Conservation (phyloP, 2,888 invertebrate genomes). For the Osmoderma eremita region DNA sequence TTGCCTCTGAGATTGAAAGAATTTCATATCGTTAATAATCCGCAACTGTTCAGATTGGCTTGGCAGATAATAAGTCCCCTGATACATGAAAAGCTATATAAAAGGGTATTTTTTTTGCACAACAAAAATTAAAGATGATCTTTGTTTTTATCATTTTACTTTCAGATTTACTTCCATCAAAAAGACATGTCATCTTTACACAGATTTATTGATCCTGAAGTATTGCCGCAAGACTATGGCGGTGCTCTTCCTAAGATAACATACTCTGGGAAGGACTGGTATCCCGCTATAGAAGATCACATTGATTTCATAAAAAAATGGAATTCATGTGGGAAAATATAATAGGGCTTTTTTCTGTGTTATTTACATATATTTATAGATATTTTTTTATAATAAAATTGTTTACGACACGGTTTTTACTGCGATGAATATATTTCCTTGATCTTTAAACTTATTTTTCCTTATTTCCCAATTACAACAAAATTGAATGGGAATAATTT, state of each 20-base stretch:
- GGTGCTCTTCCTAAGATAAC: constrained; percentile 79
- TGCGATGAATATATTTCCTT: no score
- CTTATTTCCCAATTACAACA: no score
- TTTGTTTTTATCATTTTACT: constrained; percentile 1
- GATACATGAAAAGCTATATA: constrained; percentile 80
- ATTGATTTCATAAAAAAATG: constrained; percentile 74
- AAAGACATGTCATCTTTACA: constrained; percentile 82
- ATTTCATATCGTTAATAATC: constrained; percentile 87
- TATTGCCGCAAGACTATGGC: constrained; percentile 81
- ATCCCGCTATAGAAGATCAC: constrained; percentile 72
- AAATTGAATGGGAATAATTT: no score
- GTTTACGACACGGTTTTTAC: no score
- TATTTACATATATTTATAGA: no score
- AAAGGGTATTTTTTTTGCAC: constrained; percentile 68
- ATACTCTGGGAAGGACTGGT: constrained; percentile 83
- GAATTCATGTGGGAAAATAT: constrained; percentile 70
- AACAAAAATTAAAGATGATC: neutral
- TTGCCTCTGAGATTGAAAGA: constrained; percentile 87
- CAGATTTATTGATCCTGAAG: constrained; percentile 73
- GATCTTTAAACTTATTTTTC: no score
- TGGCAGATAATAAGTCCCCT: constrained; percentile 88
- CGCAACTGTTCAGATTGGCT: constrained; percentile 84
- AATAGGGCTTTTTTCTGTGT: neutral
- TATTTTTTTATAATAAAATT: neutral
- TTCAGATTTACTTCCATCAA: constrained; percentile 86